Conservation (phyloP, 1,140 invertebrate genomes). For the Ridgeia piscesae region DNA sequence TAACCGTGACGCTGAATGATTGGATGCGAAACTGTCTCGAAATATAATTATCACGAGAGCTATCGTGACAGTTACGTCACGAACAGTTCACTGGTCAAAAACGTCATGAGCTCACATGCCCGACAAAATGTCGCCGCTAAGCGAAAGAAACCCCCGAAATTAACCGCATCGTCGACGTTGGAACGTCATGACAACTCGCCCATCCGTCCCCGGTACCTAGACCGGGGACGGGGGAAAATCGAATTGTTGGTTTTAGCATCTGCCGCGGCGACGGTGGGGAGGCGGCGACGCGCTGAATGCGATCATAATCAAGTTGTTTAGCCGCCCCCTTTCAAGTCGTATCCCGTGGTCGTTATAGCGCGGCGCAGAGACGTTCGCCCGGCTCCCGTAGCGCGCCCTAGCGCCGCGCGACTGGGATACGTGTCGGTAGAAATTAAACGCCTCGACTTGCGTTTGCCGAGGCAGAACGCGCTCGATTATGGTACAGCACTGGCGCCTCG, state of each 20-base stretch:
- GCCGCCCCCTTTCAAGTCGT: neutral
- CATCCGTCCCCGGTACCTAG: neutral
- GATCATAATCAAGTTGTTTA: constrained; percentile 6
- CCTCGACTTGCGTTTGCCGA: neutral
- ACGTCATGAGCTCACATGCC: neutral
- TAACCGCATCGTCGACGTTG: neutral
- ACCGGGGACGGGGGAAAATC: neutral
- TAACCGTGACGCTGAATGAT: neutral
- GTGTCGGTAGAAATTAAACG: neutral
- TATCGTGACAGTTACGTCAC: neutral
- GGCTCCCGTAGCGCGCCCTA: neutral
- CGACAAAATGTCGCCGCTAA: neutral
- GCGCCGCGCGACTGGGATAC: neutral
- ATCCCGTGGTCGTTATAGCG: neutral
- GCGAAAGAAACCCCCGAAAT: neutral
- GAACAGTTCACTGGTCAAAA: neutral
- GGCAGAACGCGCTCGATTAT: neutral
- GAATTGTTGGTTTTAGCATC: neutral
- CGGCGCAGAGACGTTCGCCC: neutral
- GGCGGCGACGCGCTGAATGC: neutral
- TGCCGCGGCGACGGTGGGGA: neutral
- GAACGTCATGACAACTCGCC: neutral
- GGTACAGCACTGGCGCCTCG: neutral
- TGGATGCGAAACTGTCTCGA: neutral
- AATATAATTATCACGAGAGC: neutral